Conservation (phyloP, 2,888 invertebrate genomes). For the Hypena proboscidalis region DNA sequence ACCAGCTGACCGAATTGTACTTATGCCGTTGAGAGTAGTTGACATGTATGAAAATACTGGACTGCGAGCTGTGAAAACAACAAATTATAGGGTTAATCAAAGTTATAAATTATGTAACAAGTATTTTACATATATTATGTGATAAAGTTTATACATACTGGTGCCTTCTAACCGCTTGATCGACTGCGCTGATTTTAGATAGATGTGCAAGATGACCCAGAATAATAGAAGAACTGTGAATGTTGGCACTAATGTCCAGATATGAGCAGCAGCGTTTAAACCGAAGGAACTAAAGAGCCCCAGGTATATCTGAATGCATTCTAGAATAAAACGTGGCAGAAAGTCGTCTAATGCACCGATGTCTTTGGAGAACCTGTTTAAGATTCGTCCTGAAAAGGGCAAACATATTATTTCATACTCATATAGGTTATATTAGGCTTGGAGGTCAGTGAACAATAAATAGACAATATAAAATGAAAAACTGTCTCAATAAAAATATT, state of each 20-base stretch:
- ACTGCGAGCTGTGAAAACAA: conserved; percentile 91
- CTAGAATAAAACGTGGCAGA: conserved; percentile 85
- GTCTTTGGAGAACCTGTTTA: conserved; percentile 94
- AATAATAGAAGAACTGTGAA: conserved; percentile 88
- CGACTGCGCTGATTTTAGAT: conserved; percentile 91
- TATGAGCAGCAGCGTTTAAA: conserved; percentile 89
- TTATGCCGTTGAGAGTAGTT: conserved; percentile 93
- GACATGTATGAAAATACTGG: conserved; percentile 96
- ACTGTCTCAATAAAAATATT: too few relatives aligned
- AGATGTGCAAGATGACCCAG: conserved; percentile 88
- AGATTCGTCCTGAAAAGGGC: conserved; percentile 86
- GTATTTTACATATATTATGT: too few relatives aligned
- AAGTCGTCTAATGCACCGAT: conserved; percentile 91
- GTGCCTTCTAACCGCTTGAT: conserved; percentile 91
- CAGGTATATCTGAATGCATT: conserved; percentile 87
- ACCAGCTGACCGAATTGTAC: conserved; percentile 93
- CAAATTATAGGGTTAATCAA: neutral
- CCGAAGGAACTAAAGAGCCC: conserved; percentile 91
- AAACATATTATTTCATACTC: neutral
- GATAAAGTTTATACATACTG: conserved; percentile 72
- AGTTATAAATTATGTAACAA: too few relatives aligned
- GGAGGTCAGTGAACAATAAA: too few relatives aligned
- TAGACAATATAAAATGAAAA: too few relatives aligned
- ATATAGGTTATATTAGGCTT: too few relatives aligned
- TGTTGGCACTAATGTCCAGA: conserved; percentile 88